Conservation (phyloP, 2,797 vertebrate genomes). For the Megaceryle alcyon region DNA sequence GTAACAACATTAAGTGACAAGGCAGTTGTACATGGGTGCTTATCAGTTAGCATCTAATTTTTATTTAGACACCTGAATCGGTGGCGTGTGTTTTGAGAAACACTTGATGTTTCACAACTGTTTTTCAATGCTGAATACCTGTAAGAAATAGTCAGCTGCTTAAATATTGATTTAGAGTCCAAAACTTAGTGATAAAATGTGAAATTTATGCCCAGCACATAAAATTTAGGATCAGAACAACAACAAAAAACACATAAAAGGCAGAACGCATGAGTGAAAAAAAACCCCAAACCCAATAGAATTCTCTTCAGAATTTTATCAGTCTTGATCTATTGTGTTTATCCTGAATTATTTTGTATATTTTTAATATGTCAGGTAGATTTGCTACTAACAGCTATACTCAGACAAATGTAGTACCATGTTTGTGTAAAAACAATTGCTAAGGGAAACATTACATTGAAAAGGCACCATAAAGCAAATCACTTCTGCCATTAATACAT, state of each 20-base stretch:
- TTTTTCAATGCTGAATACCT: background rate
- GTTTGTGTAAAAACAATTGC: background rate
- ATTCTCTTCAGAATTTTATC: background rate
- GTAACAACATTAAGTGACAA: background rate
- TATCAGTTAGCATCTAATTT: background rate
- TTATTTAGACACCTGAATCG: background rate
- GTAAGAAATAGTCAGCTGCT: background rate
- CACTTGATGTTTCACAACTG: background rate
- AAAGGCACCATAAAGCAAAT: background rate
- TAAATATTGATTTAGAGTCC: background rate
- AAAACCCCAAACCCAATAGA: rapidly evolving
- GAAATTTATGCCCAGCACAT: background rate
- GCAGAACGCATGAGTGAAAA: background rate
- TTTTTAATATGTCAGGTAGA: background rate
- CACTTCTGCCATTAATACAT: background rate
- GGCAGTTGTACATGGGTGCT: background rate
- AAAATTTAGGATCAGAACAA: background rate
- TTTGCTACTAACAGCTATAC: background rate
- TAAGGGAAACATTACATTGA: background rate
- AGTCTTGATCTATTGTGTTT: background rate
- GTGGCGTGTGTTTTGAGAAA: background rate
- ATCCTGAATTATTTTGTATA: background rate
- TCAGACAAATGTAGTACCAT: background rate
- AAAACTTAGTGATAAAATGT: background rate
- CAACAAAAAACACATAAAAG: background rate